Base-by-base conservation (phyloP, 2,113 vertebrate genomes). In the Pantherophis guttatus region DNA sequence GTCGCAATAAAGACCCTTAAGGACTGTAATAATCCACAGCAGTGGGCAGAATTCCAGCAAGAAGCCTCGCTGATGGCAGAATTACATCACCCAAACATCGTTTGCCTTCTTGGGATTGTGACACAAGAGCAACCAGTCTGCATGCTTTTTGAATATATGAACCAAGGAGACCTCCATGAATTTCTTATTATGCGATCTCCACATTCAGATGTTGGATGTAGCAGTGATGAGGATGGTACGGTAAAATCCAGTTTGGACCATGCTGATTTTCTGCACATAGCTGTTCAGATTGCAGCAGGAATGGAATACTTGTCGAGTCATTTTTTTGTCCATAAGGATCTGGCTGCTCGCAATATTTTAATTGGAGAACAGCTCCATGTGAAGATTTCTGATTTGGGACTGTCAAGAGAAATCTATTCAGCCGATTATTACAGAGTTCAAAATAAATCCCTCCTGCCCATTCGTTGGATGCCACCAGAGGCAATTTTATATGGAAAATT, bases 181-280 rank as follows among this genome's bases (percentile, higher is more conserved):
- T 99, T 99, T 95, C 99, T 99, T 96, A 99, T 99, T 94, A 99
- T 99, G 99, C 98, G 99, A 0, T 99, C 99, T 0, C 99, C 99
- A 0, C 99, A 99, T 95, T 99, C 99, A 0, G 99, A 99, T 0
- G 99, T 99, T 0, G 99, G 99, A 58, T 99, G 99, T 96, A 99
- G 99, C 97, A 99, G 99, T 1, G 99, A 99, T 1, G 99, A 99
- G 96, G 99, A 99, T 0, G 99, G 99, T 23, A 99, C 99, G 0
- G 99, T 99, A 1, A 99, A 99, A 53, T 99, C 99, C 96, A 99
- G 98, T 96, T 97, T 99, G 94, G 99, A 99, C 94, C 99, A 99
- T 0, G 98, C 98, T 0, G 99, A 99, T 96, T 99, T 99, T 97
- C 98, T 99, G 59, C 99, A 99, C 59, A 98, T 99, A 87, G 97